Evolutionary conservation across 2,797 vertebrate genomes (phyloP), one percentile per base, ranked within the genome.

Genomic region (Onychomys leucogaster): DNA sequence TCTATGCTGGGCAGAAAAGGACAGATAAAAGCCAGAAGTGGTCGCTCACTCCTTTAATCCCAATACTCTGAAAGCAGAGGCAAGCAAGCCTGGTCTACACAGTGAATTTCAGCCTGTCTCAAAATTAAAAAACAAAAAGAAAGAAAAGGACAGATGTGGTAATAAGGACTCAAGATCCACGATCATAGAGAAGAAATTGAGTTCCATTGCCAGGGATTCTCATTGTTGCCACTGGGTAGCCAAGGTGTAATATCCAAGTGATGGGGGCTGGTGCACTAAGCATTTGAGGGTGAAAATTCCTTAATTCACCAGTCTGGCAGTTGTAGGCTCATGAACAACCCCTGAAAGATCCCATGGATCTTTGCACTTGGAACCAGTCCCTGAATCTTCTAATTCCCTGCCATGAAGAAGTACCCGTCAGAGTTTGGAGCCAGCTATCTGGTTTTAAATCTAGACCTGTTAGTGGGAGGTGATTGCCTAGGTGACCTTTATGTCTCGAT

Each of bases 191-290:
- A 77, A 86, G 55, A 41, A 81, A 63, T 29, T 29, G 67, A 41
- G 29, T 41, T 59, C 37, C 49, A 37, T 17, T 37, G 41, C n/a
- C 76, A 59, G 46, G 57, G 34, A 14, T 59, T 46, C 37, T 73
- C 41, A 34, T 23, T 69, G 8, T 34, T 73, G 37, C 29, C 78
- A 55, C 63, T 46, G 61, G 71, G 46, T 77, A 83, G 55, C 73
- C 6, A 17, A 49, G 43, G 43, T 84, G 34, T 41, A 23, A 10
- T 25, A 55, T 32, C 37, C 41, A 83, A 49, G 37, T 14, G 29
- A 71, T 6, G 0, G 23, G 6, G 55, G 12, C 43, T 43, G 2
- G n/a, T 37, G 0, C n/a, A 6, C 29, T n/a, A 19, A 32, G 21
- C 34, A 27, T 41, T 49, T 55, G 32, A 11, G 32, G 21, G 23